Evolutionary conservation across 2,113 vertebrate species (phyloP).

Genomic region (Colinus virginianus): DNA sequence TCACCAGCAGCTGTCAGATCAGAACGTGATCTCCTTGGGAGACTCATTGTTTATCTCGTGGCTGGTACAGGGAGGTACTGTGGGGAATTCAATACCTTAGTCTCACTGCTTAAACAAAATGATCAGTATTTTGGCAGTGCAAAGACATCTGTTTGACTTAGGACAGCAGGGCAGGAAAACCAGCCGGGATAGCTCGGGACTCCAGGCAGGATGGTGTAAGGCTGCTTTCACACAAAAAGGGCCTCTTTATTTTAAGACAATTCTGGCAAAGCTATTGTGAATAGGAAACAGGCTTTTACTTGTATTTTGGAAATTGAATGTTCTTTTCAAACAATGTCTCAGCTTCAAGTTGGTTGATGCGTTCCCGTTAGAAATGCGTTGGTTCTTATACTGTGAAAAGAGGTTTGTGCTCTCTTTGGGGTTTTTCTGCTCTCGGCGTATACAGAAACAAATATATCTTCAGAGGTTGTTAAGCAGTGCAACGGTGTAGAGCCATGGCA

Average conservation of each 20-base stretch:
- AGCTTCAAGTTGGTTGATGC: not conserved
- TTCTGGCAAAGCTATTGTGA: conserved; percentile 14
- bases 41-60: not conserved
- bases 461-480: not conserved
- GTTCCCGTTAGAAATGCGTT: not conserved
- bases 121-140: not conserved
- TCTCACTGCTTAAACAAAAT: not conserved
- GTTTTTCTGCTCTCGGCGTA: not conserved
- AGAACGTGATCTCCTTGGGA: not conserved
- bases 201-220: not conserved
- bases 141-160: not conserved
- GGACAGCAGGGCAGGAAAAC: not conserved
- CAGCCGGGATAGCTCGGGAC: not conserved
- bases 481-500: not conserved
- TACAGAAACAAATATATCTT: not conserved
- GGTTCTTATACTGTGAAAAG: not conserved
- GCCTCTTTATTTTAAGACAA: not conserved
- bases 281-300: not conserved
- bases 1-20: not conserved
- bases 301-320: not conserved
- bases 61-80: not conserved
- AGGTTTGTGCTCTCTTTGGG: not conserved
- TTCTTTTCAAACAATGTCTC: not conserved
- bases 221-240: not conserved
- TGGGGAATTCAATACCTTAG: not conserved